Evolutionary conservation across 2,888 invertebrate species (phyloP), one percentile per base, ranked within the genome.

Genomic region (Pharmacophagus antenor): DNA sequence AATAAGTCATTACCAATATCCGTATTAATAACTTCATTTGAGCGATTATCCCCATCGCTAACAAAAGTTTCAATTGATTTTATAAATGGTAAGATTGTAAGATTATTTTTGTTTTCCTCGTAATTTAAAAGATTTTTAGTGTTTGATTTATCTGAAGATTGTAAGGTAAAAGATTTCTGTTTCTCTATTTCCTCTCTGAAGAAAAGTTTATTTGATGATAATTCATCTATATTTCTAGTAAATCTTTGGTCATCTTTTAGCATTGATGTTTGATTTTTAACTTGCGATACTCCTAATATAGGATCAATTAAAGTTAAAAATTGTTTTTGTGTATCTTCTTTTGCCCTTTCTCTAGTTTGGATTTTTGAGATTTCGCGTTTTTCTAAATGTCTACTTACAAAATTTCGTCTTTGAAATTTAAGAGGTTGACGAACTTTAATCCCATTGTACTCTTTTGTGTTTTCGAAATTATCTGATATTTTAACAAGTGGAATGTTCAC

Each of bases 381-480:
- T 21, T 74, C 71, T 42, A 71, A 68, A 18, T 69, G 71, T 63
- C 70, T 80, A 63, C 79, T 74, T 6, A 74, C 70, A 37, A 80
- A 65, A 65, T 73, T 79, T 68, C 69, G 77, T 57, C 79, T 75
- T 68, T 76, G 77, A 67, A 84, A 79, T 63, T 78, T 71, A 17
- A 70, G 62, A 5, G 81, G 76, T 48, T 81, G 73, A n/a, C 69
- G 76, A 21, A 83, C 55, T 70, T 81, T 85, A 41, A 66, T 67
- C 17, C 74, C 44, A 70, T 75, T 84, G 25, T 82, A 78, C 56
- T 85, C 79, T 15, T 85, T 80, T 1, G 84, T 69, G 65, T 88
- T 88, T 2, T 88, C 87, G 63, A 74, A 83, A 20, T 67, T 70
- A 61, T 88, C 88, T 5, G 80, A 79, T 61, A 76, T 58, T 73